These are phyloP conservation scores for Ataeniobius toweri DNA, from an alignment of 2,797 vertebrate species.

Conservation along the genomic window DNA sequence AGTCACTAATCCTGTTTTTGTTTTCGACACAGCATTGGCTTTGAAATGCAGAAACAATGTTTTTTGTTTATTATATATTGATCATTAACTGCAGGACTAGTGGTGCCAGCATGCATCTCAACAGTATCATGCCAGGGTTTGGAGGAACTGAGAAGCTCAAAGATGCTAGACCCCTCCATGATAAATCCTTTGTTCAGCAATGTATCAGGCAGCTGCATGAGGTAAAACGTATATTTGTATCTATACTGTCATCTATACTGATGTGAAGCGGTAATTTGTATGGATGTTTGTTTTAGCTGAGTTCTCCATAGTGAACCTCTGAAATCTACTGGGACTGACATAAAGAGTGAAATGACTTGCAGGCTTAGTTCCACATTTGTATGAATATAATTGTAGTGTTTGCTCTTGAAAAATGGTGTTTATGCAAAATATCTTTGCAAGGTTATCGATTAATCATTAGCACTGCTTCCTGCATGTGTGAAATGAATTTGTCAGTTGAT, in stretches of 20 bases:
- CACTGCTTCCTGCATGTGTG: neutral
- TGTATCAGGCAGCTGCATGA: constrained; percentile 94
- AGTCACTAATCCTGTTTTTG: neutral
- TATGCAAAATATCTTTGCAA: no score
- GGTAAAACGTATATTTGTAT: constrained; percentile 69
- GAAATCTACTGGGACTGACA: no score
- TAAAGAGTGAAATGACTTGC: no score
- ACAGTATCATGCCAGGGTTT: constrained; percentile 87
- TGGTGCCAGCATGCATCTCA: constrained; percentile 82
- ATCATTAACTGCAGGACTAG: constrained; percentile 75
- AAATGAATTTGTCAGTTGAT: neutral
- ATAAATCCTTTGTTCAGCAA: constrained; percentile 93
- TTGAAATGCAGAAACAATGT: neutral
- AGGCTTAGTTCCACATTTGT: neutral
- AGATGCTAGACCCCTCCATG: constrained; percentile 91
- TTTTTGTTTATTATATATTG: constrained; percentile 1
- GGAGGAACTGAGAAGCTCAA: constrained; percentile 93
- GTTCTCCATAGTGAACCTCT: neutral
- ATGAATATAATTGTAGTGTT: neutral
- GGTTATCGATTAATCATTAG: neutral
- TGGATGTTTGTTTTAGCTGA: neutral
- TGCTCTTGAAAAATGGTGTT: neutral
- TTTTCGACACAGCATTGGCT: neutral
- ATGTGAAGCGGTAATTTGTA: neutral
- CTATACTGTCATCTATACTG: no score